Evolutionary conservation across 2,797 vertebrate species (phyloP).

Genomic region (Siniperca undulata): DNA sequence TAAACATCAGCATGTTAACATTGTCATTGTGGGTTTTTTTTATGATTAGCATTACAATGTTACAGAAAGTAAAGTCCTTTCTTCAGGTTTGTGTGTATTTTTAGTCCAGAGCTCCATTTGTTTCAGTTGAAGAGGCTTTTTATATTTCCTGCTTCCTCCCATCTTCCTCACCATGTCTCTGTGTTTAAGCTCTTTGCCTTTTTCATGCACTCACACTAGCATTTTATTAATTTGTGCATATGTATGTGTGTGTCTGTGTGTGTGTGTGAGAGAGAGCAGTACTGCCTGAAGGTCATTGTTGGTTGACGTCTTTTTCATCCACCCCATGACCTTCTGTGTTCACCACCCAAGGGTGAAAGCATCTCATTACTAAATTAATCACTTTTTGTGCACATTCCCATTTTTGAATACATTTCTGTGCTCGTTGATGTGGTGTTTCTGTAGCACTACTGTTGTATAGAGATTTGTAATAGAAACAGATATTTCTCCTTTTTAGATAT

Average conservation of each 20-base stretch:
- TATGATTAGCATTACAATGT: too few species aligned
- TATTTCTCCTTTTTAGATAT: not conserved
- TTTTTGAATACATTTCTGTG: not conserved
- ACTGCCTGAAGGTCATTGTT: conserved; percentile 50
- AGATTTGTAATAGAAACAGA: not conserved
- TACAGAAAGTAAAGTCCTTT: not conserved
- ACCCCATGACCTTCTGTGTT: conserved; percentile 50
- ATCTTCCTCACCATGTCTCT: not conserved
- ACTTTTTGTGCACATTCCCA: conserved; percentile 17
- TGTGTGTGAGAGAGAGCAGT: not conserved
- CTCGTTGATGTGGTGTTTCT: not conserved
- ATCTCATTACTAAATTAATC: conserved; percentile 59
- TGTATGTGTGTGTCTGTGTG: not conserved
- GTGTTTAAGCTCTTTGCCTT: not conserved
- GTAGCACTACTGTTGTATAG: not conserved
- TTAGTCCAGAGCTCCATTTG: not conserved
- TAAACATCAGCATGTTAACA: not conserved
- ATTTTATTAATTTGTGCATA: not conserved
- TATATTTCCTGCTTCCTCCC: not conserved
- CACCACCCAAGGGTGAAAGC: conserved; percentile 47
- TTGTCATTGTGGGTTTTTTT: not conserved
- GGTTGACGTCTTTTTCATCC: conserved; percentile 41
- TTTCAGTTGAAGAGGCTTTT: not conserved
- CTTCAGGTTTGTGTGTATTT: not conserved
- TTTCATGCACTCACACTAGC: not conserved